Evolutionary conservation across 2,113 vertebrate species (phyloP).

Genomic region (Ursus arctos): DNA sequence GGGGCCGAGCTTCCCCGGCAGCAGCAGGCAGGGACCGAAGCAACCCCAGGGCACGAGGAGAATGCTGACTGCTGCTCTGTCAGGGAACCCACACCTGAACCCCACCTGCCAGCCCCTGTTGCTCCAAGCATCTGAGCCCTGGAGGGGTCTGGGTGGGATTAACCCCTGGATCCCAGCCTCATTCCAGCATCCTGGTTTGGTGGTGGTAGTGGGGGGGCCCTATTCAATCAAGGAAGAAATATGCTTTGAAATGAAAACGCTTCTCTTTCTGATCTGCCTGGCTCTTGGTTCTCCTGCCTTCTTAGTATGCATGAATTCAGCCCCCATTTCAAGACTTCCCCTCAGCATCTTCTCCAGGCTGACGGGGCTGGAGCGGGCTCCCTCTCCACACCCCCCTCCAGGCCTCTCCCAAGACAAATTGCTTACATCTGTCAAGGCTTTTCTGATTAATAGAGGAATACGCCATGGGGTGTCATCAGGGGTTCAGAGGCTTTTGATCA

Average conservation of each 20-base stretch:
- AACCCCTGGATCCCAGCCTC: slow-evolving; percentile 74
- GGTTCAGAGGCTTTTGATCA: slow-evolving; percentile 82
- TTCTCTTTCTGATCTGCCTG: slow-evolving; percentile 79
- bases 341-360: slow-evolving; percentile 67
- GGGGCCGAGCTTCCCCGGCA: neutral
- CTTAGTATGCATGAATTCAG: slow-evolving; percentile 82
- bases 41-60: no score
- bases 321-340: slow-evolving; percentile 60
- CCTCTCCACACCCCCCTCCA: neutral
- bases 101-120: neutral
- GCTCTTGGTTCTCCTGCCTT: slow-evolving; percentile 62
- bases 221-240: slow-evolving; percentile 80
- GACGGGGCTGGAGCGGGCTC: slow-evolving; percentile 36
- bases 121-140: slow-evolving; percentile 60
- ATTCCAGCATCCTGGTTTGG: slow-evolving; percentile 69
- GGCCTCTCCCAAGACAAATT: slow-evolving; percentile 76
- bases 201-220: slow-evolving; percentile 35
- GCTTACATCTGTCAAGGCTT: slow-evolving; percentile 79
- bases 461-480: slow-evolving; percentile 79
- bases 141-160: slow-evolving; percentile 75
- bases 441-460: slow-evolving; percentile 84
- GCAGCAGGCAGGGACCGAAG: neutral
- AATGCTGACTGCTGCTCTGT: neutral
- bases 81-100: slow-evolving; percentile 16
- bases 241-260: slow-evolving; percentile 85